A percentile compares a stretch with the other conserved stretches of the same genome.
These are phyloP conservation scores for Diadema setosum DNA, from an alignment of 35 echinoderm and acorn worm genomes.

Conservation along the genomic window DNA sequence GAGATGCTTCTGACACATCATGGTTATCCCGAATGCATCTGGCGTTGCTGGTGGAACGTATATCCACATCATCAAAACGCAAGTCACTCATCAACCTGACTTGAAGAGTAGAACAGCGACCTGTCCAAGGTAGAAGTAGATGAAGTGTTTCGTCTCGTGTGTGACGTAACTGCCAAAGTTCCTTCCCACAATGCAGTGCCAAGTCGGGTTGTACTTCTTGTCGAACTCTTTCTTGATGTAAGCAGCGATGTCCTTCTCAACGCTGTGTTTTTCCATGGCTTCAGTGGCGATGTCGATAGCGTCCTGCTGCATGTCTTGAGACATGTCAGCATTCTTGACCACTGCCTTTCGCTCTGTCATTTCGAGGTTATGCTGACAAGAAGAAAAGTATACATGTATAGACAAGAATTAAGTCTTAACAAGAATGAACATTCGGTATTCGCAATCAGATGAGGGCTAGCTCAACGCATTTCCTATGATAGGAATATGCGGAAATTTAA, in stretches of 20 bases:
- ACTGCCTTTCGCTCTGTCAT: no score
- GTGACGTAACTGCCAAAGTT: slow-evolving; percentile 57
- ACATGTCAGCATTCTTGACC: neutral
- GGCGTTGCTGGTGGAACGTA: no score
- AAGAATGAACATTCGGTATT: no score
- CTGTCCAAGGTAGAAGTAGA: slow-evolving; percentile 41
- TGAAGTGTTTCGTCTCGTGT: slow-evolving; percentile 44
- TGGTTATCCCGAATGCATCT: no score
- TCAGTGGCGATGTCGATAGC: neutral
- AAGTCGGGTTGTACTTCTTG: slow-evolving; percentile 41
- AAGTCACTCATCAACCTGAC: neutral
- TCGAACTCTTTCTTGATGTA: slow-evolving; percentile 66
- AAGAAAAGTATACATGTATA: no score
- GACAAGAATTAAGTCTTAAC: no score
- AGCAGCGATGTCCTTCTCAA: neutral
- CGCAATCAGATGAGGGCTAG: no score
- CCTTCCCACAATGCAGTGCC: slow-evolving; percentile 59
- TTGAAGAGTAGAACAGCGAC: slow-evolving; percentile 51
- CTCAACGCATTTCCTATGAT: no score
- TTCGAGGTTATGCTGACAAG: no score
- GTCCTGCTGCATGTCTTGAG: neutral
- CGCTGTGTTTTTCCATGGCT: neutral
- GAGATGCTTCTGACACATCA: no score
- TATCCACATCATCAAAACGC: no score
- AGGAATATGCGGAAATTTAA: no score